A percentile compares a stretch with the other conserved stretches of the same genome.
These are phyloP conservation scores for Ligdia adustata DNA, from an alignment of 2,888 invertebrate genomes.

Conservation along the genomic window DNA sequence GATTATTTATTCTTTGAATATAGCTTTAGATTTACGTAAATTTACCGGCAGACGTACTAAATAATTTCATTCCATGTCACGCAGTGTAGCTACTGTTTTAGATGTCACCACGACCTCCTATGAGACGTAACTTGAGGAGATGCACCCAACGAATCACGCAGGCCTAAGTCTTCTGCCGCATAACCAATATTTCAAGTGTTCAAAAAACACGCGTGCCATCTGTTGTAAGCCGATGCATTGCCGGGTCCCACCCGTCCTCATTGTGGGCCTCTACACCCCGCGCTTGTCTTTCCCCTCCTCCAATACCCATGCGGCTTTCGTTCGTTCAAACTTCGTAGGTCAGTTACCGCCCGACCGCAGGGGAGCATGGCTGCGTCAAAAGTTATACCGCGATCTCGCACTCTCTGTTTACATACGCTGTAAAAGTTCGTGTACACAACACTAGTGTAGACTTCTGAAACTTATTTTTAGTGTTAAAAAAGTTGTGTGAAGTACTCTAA, in stretches of 20 bases:
- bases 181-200: conserved; percentile 79
- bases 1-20: too few species aligned
- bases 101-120: conserved; percentile 70
- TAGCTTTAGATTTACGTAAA: too few species aligned
- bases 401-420: conserved; percentile 78
- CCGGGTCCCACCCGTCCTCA: conserved; percentile 71
- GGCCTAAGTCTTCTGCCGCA: conserved; percentile 73
- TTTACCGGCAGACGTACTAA: too few species aligned
- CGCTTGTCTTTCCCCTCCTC: conserved; percentile 54
- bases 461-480: conserved; percentile 64
- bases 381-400: conserved; percentile 77
- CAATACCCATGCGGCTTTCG: conserved; percentile 81
- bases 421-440: conserved; percentile 67
- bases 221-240: conserved; percentile 79
- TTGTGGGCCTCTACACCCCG: conserved; percentile 61
- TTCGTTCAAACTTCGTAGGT: conserved; percentile 85
- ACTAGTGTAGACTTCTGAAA: conserved; percentile 60
- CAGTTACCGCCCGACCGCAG: conserved; percentile 84
- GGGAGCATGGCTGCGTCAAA: conserved; percentile 83
- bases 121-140: conserved; percentile 75
- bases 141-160: conserved; percentile 75
- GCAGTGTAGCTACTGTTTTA: conserved; percentile 52
- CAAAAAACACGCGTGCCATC: conserved; percentile 83
- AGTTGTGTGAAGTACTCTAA: conserved; percentile 56
- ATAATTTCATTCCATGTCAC: background rate